Conservation (phyloP, 2,888 invertebrate genomes). For the Gortyna flavago region DNA sequence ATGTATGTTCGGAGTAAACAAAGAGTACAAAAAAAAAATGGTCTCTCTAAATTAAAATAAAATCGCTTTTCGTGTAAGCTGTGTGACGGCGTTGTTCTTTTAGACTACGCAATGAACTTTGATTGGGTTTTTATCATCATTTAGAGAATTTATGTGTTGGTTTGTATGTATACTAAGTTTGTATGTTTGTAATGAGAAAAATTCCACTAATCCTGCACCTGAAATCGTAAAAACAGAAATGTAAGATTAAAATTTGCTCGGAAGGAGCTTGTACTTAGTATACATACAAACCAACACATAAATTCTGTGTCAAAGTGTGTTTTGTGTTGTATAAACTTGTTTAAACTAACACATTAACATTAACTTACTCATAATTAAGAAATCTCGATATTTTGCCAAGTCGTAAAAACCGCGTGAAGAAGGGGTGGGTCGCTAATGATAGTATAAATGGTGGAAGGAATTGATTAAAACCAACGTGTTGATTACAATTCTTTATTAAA, state of each 20-base stretch:
- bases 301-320: too few species aligned
- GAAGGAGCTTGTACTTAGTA: too few species aligned
- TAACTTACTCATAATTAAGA: neutral
- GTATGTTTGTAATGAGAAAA: too few species aligned
- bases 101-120: neutral
- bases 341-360: too few species aligned
- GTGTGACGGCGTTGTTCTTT: neutral
- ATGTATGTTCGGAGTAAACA: too few species aligned
- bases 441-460: neutral
- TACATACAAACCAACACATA: too few species aligned
- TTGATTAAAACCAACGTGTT: constrained; percentile 49
- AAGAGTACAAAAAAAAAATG: too few species aligned
- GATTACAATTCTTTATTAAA: constrained; percentile 84
- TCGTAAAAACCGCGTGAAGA: neutral
- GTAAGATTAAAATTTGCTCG: too few species aligned
- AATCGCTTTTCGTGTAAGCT: neutral
- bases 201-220: too few species aligned
- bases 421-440: neutral
- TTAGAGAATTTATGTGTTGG: neutral
- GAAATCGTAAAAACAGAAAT: too few species aligned
- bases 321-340: neutral
- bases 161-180: too few species aligned
- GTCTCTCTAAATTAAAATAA: too few species aligned
- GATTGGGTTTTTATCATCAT: neutral
- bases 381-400: neutral